Evolutionary conservation across 2,113 vertebrate genomes (phyloP).

Genomic region (Myanophis thanlyinensis): DNA sequence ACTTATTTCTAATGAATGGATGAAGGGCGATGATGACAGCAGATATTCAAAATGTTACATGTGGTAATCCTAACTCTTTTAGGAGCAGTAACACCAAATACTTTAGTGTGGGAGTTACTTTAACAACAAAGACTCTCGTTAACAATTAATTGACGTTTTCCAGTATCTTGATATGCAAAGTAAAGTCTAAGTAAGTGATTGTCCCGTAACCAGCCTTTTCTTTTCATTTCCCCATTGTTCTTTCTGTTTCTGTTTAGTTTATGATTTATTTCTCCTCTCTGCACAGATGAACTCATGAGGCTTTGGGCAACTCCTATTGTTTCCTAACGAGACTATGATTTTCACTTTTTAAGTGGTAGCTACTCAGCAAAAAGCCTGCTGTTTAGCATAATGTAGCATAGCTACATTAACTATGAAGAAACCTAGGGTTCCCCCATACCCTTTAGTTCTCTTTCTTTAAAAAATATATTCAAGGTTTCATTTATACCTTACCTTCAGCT

Average conservation of each 20-base stretch:
- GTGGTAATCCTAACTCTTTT: background rate
- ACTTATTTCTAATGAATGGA: background rate
- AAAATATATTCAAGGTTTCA: background rate
- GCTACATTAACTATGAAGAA: background rate
- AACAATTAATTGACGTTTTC: background rate
- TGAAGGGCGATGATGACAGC: background rate
- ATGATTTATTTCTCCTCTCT: background rate
- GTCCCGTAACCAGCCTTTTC: background rate
- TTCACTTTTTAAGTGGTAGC: background rate
- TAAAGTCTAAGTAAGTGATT: background rate
- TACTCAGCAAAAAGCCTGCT: background rate
- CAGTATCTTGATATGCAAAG: background rate
- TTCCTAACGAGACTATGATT: background rate
- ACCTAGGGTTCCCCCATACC: background rate
- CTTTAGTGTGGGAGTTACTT: background rate
- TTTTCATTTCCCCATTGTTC: background rate
- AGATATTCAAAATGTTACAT: background rate
- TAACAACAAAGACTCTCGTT: background rate
- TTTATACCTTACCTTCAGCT: background rate
- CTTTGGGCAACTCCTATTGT: background rate
- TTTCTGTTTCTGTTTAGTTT: background rate
- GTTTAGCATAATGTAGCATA: no score
- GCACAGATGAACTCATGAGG: background rate
- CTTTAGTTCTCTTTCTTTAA: background rate
- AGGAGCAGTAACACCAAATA: background rate